phyloP scores from a whole-genome alignment of 30 jellyfish, hydroid and myxozoan species.

The Mastigias papua region DNA sequence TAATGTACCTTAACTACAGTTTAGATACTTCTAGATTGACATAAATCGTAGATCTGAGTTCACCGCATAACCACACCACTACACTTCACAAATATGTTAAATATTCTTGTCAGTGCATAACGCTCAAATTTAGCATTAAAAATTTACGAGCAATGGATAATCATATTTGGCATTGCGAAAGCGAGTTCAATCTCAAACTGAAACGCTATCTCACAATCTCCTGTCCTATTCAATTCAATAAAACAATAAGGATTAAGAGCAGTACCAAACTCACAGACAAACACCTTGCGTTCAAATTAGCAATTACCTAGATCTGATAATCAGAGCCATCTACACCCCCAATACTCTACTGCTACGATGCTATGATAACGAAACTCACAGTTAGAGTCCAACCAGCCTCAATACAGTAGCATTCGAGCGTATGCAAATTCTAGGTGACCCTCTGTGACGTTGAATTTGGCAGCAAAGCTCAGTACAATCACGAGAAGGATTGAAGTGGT shows the following conservation, averaged over 20 bases:
- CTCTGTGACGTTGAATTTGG: neutral
- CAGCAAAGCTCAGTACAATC: neutral
- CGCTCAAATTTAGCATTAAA: neutral
- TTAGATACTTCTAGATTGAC: too few relatives aligned
- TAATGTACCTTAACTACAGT: too few relatives aligned
- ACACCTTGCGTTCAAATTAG: neutral
- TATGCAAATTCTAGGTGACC: neutral
- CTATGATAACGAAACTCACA: neutral
- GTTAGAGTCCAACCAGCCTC: neutral
- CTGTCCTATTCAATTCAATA: neutral
- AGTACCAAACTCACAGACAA: neutral
- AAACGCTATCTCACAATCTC: neutral
- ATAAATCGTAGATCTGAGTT: too few relatives aligned
- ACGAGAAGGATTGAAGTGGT: constrained; percentile 58
- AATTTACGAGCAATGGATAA: neutral
- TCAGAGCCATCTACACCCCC: neutral
- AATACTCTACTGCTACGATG: neutral
- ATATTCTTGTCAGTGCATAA: neutral
- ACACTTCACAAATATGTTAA: neutral
- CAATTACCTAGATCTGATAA: neutral
- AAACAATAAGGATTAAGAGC: neutral
- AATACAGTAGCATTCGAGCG: neutral
- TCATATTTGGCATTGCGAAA: neutral
- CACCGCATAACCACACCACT: too few relatives aligned
- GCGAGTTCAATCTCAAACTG: neutral